Evolutionary conservation across 2,113 vertebrate species (phyloP).

Genomic region (Neopipo cinnamomea): DNA sequence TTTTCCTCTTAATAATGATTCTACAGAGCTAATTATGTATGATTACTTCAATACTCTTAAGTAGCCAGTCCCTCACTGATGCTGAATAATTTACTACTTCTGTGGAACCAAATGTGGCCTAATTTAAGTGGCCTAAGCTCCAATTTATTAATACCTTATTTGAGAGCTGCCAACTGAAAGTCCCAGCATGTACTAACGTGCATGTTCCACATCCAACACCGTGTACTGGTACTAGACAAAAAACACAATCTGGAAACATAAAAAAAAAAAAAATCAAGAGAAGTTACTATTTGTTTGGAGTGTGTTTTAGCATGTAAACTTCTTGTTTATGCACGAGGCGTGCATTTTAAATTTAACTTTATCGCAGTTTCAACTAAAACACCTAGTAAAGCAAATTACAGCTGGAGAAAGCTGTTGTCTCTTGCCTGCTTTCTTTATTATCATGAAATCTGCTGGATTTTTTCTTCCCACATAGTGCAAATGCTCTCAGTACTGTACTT

Average conservation of each 20-base stretch:
- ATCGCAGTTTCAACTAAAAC: not conserved
- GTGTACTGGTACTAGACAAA: not conserved
- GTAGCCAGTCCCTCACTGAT: not conserved
- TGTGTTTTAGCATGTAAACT: not conserved
- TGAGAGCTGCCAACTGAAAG: not conserved
- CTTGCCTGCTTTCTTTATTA: not conserved
- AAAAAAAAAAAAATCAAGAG: not conserved
- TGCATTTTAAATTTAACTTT: not conserved
- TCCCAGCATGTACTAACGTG: not conserved
- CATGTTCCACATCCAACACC: no score
- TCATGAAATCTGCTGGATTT: conserved; percentile 17
- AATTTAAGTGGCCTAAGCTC: not conserved
- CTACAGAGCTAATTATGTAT: not conserved
- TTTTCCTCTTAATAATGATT: not conserved
- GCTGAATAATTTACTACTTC: not conserved
- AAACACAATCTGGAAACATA: not conserved
- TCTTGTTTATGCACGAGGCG: not conserved
- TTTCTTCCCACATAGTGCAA: not conserved
- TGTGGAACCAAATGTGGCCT: not conserved
- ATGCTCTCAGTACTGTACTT: not conserved
- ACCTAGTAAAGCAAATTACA: not conserved
- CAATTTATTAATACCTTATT: not conserved
- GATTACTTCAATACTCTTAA: not conserved
- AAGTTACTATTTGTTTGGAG: not conserved
- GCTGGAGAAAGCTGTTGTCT: not conserved